phyloP scores from a whole-genome alignment of 92 coral and sea anemone genomes.

The Siderastrea siderea region DNA sequence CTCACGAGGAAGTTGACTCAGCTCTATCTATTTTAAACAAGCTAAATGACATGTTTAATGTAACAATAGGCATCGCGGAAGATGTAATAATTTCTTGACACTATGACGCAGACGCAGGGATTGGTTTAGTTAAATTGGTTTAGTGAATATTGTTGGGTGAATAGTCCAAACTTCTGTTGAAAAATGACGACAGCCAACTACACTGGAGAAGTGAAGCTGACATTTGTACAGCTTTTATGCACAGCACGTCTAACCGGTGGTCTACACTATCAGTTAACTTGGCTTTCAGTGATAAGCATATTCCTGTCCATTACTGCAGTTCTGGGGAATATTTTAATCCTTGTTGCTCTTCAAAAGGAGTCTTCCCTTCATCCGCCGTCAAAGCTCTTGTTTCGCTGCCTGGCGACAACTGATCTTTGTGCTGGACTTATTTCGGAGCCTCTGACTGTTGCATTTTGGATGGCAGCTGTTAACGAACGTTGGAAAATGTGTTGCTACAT shows the following conservation, averaged over 20 bases:
- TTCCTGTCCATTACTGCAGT: background rate
- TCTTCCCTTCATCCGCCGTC: slow-evolving; percentile 6
- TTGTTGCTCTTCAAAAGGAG: background rate
- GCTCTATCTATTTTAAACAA: no score
- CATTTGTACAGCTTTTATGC: background rate
- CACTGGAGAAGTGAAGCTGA: background rate
- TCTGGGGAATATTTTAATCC: background rate
- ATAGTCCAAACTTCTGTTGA: no score
- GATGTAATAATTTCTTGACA: no score
- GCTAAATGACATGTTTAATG: no score
- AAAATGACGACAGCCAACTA: background rate
- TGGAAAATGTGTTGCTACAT: background rate
- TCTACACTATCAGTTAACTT: background rate
- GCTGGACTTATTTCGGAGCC: background rate
- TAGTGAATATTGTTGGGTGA: no score
- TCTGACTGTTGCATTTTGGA: slow-evolving; percentile 4
- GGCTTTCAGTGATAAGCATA: background rate
- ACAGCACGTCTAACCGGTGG: background rate
- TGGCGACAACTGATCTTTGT: background rate
- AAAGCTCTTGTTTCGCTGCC: background rate
- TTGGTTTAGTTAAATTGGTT: no score
- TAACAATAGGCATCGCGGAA: no score
- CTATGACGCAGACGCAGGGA: no score
- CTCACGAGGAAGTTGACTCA: no score
- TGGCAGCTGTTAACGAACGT: background rate